Base-by-base conservation (phyloP, 2,113 vertebrate species). In the Solenodon paradoxus region DNA sequence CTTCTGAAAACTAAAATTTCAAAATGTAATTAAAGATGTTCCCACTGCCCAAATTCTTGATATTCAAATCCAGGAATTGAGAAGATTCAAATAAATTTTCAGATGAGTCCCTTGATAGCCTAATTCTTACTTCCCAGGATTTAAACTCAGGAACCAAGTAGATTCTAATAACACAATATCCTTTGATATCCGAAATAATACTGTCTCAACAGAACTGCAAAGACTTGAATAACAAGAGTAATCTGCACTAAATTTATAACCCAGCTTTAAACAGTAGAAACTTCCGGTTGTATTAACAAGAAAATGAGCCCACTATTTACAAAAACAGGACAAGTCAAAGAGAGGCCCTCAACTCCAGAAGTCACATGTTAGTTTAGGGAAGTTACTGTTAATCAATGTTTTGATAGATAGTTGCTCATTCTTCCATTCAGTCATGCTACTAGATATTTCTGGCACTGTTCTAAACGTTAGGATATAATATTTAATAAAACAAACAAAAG, bases 231-330 rank as follows among this genome's bases (percentile, higher is more conserved):
- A 88, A 72, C 16, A 90, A 69, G 74, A 38, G 28, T 88, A 74
- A 78, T 83, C 40, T 72, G 6, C 57, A 92, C 75, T 96, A 96
- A 80, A 96, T 90, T 91, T 97, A 47, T 81, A 93, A 88, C 68
- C 72, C 85, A 97, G 94, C 82, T 77, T 1, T 30, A 90, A 96
- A 90, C 64, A 86, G 64, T 94, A 88, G 64, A 51, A 92, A 89
- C 57, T 78, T 74, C 49, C 53, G 84, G 92, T 9, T 86, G 9
- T 26, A 91, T 2, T 2, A 83, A 45, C 51, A 93, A 92, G 32
- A 96, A 90, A 90, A 77, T 45, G 26, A 74, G 30, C 5, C 38
- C 24, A 64, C 19, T 71, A 57, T 64, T 83, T 89, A 88, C 28
- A 38, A 97, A 88, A 89, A 86, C 1, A 12, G 28, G 24, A 53